These are phyloP conservation scores for Phenganax marumi DNA, from an alignment of 92 coral and sea anemone genomes.

Conservation along the genomic window DNA sequence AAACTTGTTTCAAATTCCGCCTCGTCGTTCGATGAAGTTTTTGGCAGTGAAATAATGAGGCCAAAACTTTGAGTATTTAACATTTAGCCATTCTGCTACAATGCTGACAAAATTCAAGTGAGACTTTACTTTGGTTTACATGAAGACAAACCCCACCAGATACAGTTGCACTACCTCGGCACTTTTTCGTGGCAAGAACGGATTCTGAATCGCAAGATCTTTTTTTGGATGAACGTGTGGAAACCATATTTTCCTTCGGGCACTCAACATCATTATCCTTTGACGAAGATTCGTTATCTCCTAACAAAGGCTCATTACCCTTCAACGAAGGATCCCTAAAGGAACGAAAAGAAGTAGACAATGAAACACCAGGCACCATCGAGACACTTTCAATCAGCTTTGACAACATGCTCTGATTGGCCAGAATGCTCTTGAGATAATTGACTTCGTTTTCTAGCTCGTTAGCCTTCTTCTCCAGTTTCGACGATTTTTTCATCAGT, in stretches of 20 bases:
- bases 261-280: constrained; percentile 27
- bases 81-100: constrained; percentile 71
- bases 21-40: neutral
- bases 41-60: neutral
- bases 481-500: constrained; percentile 51
- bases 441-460: constrained; percentile 72
- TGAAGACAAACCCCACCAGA: constrained; percentile 93
- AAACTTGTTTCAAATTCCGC: neutral
- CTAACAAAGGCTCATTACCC: constrained; percentile 23
- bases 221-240: constrained; percentile 30
- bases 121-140: constrained; percentile 78
- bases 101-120: constrained; percentile 77
- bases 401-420: constrained; percentile 86
- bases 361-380: constrained; percentile 76
- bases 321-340: constrained; percentile 35
- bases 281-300: constrained; percentile 26
- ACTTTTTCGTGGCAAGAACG: neutral
- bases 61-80: constrained; percentile 3
- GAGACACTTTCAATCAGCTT: constrained; percentile 69
- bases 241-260: constrained; percentile 7
- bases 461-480: constrained; percentile 48
- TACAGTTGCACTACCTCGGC: constrained; percentile 40
- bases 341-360: constrained; percentile 67
- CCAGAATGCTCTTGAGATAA: constrained; percentile 74
- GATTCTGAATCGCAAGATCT: constrained; percentile 24